Evolutionary conservation across 2,113 vertebrate species (phyloP), one percentile per base, ranked within the genome.

Genomic region (Leptobrachium ailaonicum): DNA sequence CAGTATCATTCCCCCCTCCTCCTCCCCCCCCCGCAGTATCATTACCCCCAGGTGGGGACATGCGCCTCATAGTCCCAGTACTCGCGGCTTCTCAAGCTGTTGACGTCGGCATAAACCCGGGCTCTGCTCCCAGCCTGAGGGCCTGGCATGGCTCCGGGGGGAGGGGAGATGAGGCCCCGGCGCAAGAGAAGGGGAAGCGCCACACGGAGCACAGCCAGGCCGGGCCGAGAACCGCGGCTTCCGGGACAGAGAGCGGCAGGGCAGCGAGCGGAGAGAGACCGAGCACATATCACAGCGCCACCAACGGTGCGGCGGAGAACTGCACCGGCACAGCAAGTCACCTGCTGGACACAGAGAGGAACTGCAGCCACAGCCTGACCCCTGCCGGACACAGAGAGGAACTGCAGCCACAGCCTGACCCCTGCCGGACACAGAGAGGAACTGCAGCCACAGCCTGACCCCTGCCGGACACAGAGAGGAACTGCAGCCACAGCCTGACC

Each of bases 21-120:
- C 20, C 20, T 32, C 20, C 20, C 13, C 40, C 47, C 41, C 47
- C 12, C 60, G 6, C 32, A 6, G 10, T 54, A 1, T 3, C n/a
- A 1, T 95, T 93, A 98, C 96, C 96, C 97, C 97, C 97, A 98
- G 90, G 92, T 96, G 87, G 96, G 95, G 90, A 96, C 92, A 79
- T 98, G 96, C 85, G 95, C 86, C 79, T 98, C 97, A 42, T 98
- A 98, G 93, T 98, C 96, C 97, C 96, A 98, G 90, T 98, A 98
- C 79, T 98, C 97, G 87, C 95, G 92, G 94, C 95, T 97, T 91
- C 96, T 96, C 91, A 96, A 91, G 88, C 95, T 96, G 95, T 98
- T 98, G 88, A 96, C 95, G 84, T 98, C 96, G 88, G 95, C 95
- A 93, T 98, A 98, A 81, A 98, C 96, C 91, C 96, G 95, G 91